A percentile compares a stretch with the other conserved stretches of the same genome.
Evolutionary conservation across 2,888 invertebrate genomes (phyloP).

Genomic region (Drosophila multiciliata): DNA sequence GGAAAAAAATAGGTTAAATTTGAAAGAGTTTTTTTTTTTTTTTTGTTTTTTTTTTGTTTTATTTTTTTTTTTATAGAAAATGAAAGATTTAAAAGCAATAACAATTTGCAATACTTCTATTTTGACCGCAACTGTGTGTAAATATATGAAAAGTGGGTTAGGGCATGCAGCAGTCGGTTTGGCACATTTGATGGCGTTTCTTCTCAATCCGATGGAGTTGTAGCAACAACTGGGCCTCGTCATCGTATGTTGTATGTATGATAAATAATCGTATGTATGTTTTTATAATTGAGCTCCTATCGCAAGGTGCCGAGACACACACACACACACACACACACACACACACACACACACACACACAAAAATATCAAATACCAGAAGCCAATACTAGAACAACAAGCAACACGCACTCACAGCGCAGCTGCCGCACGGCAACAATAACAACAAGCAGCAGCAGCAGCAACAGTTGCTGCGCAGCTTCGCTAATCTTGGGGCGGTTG

Average conservation of each 20-base stretch:
- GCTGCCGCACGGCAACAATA: slow-evolving; percentile 12
- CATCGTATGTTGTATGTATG: slow-evolving; percentile 6
- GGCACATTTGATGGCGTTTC: background rate
- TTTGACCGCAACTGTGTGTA: background rate
- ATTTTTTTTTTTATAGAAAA: background rate
- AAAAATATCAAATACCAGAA: slow-evolving; percentile 37
- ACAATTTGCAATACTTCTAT: background rate
- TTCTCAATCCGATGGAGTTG: slow-evolving; percentile 1
- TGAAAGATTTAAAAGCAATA: slow-evolving; percentile 11
- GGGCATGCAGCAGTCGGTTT: background rate
- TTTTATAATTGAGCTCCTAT: slow-evolving; percentile 33
- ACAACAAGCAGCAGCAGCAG: slow-evolving; percentile 1
- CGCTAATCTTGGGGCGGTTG: slow-evolving; percentile 55
- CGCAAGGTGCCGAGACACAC: slow-evolving; percentile 14
- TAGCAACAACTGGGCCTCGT: background rate
- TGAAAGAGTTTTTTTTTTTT: background rate
- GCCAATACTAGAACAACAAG: slow-evolving; percentile 28
- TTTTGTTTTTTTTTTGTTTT: background rate
- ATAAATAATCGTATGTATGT: slow-evolving; percentile 43
- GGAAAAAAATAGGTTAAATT: too few species aligned
- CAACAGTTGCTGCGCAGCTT: slow-evolving; percentile 55
- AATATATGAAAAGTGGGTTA: background rate
- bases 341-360: background rate
- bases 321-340: slow-evolving; percentile 10
- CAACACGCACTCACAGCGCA: slow-evolving; percentile 24